Evolutionary conservation across 1,140 invertebrate species (phyloP).

Genomic region (Achatina immaculata): DNA sequence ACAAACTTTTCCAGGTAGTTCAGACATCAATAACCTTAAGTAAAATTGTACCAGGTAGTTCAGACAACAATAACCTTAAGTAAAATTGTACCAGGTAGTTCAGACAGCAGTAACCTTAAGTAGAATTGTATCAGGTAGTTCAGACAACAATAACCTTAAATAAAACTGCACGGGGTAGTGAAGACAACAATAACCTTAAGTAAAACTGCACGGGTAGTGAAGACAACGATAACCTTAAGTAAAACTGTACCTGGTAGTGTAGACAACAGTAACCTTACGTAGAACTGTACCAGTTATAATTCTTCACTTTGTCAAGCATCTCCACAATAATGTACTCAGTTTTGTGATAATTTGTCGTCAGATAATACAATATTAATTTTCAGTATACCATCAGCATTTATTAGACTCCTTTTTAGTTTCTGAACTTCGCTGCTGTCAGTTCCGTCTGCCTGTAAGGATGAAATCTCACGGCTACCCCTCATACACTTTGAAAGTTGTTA

Average conservation of each 20-base stretch:
- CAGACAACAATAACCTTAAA: background rate
- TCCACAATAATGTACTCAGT: background rate
- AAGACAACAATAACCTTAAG: too few relatives aligned
- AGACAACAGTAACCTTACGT: background rate
- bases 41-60: slow-evolving; percentile 23
- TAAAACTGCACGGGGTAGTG: background rate
- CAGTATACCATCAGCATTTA: too few relatives aligned
- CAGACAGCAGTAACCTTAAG: background rate
- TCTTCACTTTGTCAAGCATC: background rate
- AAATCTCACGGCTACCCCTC: too few relatives aligned
- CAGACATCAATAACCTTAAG: background rate
- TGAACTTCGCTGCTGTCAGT: too few relatives aligned
- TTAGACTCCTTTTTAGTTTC: too few relatives aligned
- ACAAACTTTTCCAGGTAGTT: slow-evolving; percentile 36
- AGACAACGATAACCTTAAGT: too few relatives aligned
- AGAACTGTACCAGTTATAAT: background rate
- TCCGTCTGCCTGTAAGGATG: too few relatives aligned
- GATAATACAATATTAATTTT: too few relatives aligned
- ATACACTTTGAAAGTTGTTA: too few relatives aligned
- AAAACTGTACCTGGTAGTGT: background rate
- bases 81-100: slow-evolving; percentile 23
- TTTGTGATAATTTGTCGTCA: background rate
- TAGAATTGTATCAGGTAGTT: slow-evolving; percentile 23
- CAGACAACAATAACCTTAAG: background rate
- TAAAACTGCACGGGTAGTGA: background rate